Conservation (phyloP, 2,113 vertebrate species). For the Gopherus flavomarginatus region DNA sequence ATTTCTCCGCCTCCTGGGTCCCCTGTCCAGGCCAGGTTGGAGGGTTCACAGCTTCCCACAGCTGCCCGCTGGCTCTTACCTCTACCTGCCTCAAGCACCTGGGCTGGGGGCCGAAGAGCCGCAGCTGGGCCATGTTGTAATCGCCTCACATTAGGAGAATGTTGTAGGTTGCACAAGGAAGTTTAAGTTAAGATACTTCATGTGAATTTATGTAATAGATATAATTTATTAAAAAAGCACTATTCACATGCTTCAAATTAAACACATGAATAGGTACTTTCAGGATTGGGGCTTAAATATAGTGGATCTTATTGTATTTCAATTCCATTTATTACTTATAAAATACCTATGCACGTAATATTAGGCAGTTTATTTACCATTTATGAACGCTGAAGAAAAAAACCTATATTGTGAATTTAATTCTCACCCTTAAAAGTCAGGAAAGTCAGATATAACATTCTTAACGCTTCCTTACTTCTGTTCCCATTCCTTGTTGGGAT, state of each 20-base stretch:
- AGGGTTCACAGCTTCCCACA: no score
- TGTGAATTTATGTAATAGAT: neutral
- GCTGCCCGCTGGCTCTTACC: no score
- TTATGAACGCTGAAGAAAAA: neutral
- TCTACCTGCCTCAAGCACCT: no score
- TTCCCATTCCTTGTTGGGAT: neutral
- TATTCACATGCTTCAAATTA: fast-evolving
- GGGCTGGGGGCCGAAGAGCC: no score
- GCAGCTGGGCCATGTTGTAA: neutral
- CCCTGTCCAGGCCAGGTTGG: no score
- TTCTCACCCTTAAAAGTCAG: fast-evolving
- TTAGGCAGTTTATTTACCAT: fast-evolving
- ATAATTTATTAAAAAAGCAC: neutral
- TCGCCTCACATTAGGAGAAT: neutral
- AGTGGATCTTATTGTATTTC: neutral
- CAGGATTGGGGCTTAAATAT: fast-evolving
- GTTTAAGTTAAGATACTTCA: neutral
- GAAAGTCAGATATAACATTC: neutral
- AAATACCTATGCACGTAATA: fast-evolving
- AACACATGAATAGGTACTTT: fast-evolving
- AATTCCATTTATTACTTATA: neutral
- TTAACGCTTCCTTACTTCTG: neutral
- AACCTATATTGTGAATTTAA: fast-evolving
- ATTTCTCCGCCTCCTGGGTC: no score
- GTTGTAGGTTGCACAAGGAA: neutral